Conservation (phyloP, 2,888 invertebrate species). For the Latrodectus hesperus region DNA sequence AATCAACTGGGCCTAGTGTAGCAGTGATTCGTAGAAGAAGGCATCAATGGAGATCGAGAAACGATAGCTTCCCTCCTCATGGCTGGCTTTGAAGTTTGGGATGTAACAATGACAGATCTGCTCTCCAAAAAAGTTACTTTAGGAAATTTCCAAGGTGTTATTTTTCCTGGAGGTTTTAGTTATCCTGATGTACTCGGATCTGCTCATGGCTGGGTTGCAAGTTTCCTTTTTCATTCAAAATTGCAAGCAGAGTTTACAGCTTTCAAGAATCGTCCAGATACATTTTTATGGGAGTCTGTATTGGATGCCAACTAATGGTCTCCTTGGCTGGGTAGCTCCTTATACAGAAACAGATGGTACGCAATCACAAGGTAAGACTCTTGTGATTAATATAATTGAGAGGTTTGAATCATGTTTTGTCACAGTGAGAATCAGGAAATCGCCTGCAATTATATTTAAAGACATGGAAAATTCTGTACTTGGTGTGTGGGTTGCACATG, state of each 20-base stretch:
- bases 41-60: too few species aligned
- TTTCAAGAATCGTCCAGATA: too few species aligned
- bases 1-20: constrained; percentile 79
- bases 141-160: too few species aligned
- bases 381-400: constrained; percentile 91
- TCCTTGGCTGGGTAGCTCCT: too few species aligned
- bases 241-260: constrained; percentile 83
- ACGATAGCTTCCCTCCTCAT: constrained; percentile 87
- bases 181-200: too few species aligned
- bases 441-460: constrained; percentile 87
- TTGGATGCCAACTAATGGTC: constrained; percentile 97
- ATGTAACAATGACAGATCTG: constrained; percentile 97
- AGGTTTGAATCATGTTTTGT: constrained; percentile 89
- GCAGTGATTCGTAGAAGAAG: constrained; percentile 97
- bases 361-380: too few species aligned
- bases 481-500: too few species aligned
- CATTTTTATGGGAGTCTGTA: constrained; percentile 97
- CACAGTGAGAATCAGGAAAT: constrained; percentile 83
- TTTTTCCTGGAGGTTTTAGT: too few species aligned
- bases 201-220: too few species aligned
- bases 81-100: constrained; percentile 92
- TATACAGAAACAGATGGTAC: too few species aligned
- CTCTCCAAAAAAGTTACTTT: too few species aligned
- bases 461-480: constrained; percentile 91
- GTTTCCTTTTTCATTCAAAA: too few species aligned